Evolutionary conservation across 2,797 vertebrate genomes (phyloP).

Genomic region (Selene dorsalis): DNA sequence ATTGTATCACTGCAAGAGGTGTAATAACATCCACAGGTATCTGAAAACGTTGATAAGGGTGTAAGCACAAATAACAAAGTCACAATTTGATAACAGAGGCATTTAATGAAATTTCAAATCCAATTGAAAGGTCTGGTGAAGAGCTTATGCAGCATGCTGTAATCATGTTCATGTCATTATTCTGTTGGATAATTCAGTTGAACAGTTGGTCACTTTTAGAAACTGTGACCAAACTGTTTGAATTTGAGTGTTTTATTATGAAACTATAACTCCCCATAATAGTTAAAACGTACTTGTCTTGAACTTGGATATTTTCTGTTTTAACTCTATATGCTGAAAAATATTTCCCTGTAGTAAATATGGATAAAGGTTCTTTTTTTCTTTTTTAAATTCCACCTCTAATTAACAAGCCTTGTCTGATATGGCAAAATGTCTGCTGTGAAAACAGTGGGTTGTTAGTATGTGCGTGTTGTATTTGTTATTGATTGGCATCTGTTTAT

Average conservation of each 20-base stretch:
- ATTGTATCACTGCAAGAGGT: not conserved
- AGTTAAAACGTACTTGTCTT: not conserved
- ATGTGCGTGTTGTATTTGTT: not conserved
- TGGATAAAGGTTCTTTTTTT: not conserved
- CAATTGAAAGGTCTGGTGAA: slow-evolving; percentile 12
- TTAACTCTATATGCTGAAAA: not conserved
- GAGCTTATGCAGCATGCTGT: slow-evolving; percentile 28
- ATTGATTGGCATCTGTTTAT: not conserved
- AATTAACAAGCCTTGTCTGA: not conserved
- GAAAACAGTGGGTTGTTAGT: not conserved
- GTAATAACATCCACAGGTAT: not conserved
- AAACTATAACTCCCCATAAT: not conserved
- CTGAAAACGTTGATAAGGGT: slow-evolving; percentile 12
- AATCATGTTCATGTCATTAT: slow-evolving; percentile 3
- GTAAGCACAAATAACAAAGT: slow-evolving; percentile 27
- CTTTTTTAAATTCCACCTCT: not conserved
- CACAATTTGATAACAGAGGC: slow-evolving; percentile 20
- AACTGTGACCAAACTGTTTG: not conserved
- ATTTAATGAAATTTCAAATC: slow-evolving; percentile 31
- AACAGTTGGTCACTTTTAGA: not conserved
- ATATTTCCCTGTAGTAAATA: not conserved
- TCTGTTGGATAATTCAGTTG: not conserved
- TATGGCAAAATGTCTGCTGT: not conserved
- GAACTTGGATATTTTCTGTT: not conserved
- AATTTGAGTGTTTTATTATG: not conserved